These are phyloP conservation scores for Bombyx mori DNA, from an alignment of 1,140 invertebrate species.

Conservation along the genomic window DNA sequence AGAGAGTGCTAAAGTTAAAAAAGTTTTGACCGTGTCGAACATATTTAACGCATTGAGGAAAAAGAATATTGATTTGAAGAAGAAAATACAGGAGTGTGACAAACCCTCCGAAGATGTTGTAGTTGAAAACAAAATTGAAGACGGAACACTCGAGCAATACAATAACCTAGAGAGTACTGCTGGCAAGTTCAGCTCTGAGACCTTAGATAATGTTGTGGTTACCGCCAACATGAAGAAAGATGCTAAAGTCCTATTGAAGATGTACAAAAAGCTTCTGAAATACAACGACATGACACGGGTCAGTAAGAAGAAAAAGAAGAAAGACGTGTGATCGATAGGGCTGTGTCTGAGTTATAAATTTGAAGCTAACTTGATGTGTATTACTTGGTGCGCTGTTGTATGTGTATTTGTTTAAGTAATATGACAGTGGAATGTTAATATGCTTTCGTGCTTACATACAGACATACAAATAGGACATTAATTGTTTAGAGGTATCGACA, in stretches of 20 bases:
- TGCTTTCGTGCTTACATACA: too few species aligned
- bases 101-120: slow-evolving; percentile 15
- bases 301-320: slow-evolving; percentile 56
- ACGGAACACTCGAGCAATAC: slow-evolving; percentile 63
- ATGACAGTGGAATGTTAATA: too few species aligned
- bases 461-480: too few species aligned
- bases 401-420: too few species aligned
- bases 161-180: slow-evolving; percentile 58
- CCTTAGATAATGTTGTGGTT: slow-evolving; percentile 14
- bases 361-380: too few species aligned
- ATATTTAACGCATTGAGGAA: slow-evolving; percentile 72
- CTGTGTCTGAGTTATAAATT: too few species aligned
- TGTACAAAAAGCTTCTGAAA: slow-evolving; percentile 67
- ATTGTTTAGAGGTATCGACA: too few species aligned
- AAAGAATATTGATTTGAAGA: slow-evolving; percentile 73
- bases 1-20: slow-evolving; percentile 71
- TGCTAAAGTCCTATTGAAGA: slow-evolving; percentile 61
- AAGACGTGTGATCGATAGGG: slow-evolving; percentile 5
- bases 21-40: slow-evolving; percentile 68
- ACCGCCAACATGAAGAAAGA: slow-evolving; percentile 61
- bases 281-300: slow-evolving; percentile 52
- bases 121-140: slow-evolving; percentile 25
- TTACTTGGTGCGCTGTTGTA: too few species aligned
- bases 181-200: slow-evolving; percentile 5
- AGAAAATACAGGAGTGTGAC: slow-evolving; percentile 48